Evolutionary conservation across 2,888 invertebrate species (phyloP).

Genomic region (Taenaris catops): DNA sequence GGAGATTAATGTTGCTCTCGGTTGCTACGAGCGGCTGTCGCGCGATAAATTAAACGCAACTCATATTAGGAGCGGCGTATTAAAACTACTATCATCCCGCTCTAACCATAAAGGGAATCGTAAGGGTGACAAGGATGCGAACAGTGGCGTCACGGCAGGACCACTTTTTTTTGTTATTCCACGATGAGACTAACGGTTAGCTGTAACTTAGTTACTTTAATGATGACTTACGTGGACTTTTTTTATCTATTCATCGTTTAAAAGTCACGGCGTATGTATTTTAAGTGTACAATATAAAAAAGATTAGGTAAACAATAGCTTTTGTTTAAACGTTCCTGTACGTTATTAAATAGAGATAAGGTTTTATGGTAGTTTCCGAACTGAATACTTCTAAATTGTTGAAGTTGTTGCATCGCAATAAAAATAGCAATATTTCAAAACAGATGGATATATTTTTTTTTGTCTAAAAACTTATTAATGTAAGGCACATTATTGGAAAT

Average conservation of each 20-base stretch:
- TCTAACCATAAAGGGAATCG: slow-evolving; percentile 43
- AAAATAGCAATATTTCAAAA: too few species aligned
- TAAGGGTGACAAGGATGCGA: slow-evolving; percentile 53
- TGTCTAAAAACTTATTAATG: too few species aligned
- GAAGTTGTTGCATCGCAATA: too few species aligned
- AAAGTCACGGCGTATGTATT: not conserved
- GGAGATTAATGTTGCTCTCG: slow-evolving; percentile 69
- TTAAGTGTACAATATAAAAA: not conserved
- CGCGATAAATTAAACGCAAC: slow-evolving; percentile 73
- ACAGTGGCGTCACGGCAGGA: slow-evolving; percentile 49
- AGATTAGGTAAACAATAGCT: not conserved
- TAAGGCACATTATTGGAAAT: too few species aligned
- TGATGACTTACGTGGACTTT: slow-evolving; percentile 37
- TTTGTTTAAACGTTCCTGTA: not conserved
- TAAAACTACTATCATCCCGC: slow-evolving; percentile 56
- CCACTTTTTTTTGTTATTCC: slow-evolving; percentile 70
- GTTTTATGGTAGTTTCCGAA: too few species aligned
- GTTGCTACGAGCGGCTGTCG: slow-evolving; percentile 64
- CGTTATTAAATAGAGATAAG: not conserved
- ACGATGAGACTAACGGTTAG: slow-evolving; percentile 62
- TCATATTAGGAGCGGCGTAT: slow-evolving; percentile 61
- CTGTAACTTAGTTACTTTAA: slow-evolving; percentile 61
- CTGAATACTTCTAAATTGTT: too few species aligned
- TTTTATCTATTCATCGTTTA: slow-evolving; percentile 15
- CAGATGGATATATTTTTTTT: too few species aligned